A percentile compares a stretch with the other conserved stretches of the same genome.
Conservation (phyloP, 2,888 invertebrate genomes). For the Girardia tigrina region DNA sequence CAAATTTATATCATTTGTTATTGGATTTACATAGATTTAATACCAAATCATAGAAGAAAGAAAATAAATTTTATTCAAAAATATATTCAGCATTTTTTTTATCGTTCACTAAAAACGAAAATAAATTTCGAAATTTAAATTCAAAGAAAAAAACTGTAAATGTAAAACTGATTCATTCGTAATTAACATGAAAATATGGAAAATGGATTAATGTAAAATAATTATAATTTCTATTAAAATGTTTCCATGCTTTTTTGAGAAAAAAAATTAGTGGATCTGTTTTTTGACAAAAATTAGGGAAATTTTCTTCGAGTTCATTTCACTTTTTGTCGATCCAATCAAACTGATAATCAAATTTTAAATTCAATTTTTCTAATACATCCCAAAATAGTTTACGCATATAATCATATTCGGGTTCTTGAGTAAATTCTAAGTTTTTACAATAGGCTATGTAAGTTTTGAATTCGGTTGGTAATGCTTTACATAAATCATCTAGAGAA, state of each 20-base stretch:
- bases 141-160: too few relatives aligned
- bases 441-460: constrained; percentile 30
- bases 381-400: constrained; percentile 18
- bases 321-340: constrained; percentile 29
- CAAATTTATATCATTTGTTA: not conserved
- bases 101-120: not conserved
- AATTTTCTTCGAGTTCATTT: not conserved
- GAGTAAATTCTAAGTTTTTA: constrained; percentile 26
- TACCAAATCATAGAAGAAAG: not conserved
- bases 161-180: not conserved
- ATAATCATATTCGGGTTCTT: constrained; percentile 34
- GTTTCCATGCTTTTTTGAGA: not conserved
- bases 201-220: not conserved
- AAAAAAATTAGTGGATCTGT: not conserved
- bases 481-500: constrained; percentile 25
- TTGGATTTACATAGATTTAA: not conserved
- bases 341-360: constrained; percentile 30
- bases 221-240: constrained; percentile 19
- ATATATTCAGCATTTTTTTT: constrained; percentile 11
- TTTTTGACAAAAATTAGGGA: not conserved
- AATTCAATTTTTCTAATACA: constrained; percentile 28
- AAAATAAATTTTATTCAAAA: constrained; percentile 15
- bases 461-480: constrained; percentile 28
- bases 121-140: not conserved
- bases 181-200: not conserved